Evolutionary conservation across 2,113 vertebrate genomes (phyloP), one percentile per base, ranked within the genome.

Genomic region (Scomber japonicus): DNA sequence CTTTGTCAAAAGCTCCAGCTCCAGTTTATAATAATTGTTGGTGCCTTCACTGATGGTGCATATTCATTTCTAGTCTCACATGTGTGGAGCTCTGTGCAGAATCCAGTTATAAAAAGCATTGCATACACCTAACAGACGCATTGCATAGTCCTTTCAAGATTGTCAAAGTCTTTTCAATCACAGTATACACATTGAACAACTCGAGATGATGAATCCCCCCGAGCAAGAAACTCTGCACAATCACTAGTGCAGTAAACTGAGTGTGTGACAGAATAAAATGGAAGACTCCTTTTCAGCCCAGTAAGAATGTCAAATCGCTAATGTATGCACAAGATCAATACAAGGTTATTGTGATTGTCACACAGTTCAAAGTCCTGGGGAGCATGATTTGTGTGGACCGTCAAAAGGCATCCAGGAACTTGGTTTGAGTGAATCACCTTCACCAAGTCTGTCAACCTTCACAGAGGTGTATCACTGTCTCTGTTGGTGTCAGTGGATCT

Each of bases 91-190:
- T 88, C 62, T 86, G 83, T 79, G 82, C 88, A 83, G 84, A 66
- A 79, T 89, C 88, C 81, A 81, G 83, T 83, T 57, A 75, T 73
- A 89, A 80, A 83, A 89, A 80, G 75, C 71, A 78, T 77, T 75
- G 63, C 77, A 80, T 64, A 87, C 60, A 64, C 68, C 50, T 79
- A 76, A 50, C 46, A 57, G 56, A 65, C 73, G 68, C 78, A 79
- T 93, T 95, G 94, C 93, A 94, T 94, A 94, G 92, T 94, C 89
- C 90, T 89, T 79, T 90, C 59, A 88, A 91, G 95, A 95, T 95
- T 95, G 95, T 95, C 94, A 88, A 85, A 89, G 84, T 92, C 84
- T 80, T 84, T 85, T 88, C 80, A 92, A 94, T 94, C 93, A 94
- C 92, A 94, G 92, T 93, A 82, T 90, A 91, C 77, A 87, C 74